Base-by-base conservation (phyloP, 2,888 invertebrate genomes). In the Rapana venosa region DNA sequence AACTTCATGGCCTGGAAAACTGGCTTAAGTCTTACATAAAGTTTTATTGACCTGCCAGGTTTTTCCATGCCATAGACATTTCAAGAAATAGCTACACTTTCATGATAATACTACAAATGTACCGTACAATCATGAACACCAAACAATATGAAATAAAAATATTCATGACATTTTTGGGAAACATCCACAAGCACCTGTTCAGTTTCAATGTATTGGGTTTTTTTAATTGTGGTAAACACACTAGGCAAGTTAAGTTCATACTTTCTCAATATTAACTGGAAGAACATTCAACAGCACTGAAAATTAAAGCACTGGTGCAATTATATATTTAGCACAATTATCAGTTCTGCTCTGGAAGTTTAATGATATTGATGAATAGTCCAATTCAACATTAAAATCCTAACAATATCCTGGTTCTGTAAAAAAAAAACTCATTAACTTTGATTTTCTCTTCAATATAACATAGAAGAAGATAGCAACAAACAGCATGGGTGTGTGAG, bases 261-360 rank as follows among this genome's bases (percentile, higher is more conserved):
- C 32, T 35, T 32, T 11, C 15, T 35, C 35, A 79, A 32, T 79
- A 15, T 35, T 1, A 17, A 35, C 35, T 35, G 79, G 74, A 74
- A 74, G 74, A 74, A n/a, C n/a, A n/a, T n/a, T 74, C 4, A 26
- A 26, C n/a, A 74, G n/a, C 74, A 74, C 26, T 74, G 74, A 74
- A n/a, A n/a, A 74, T 74, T 74, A 74, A 74, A 74, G n/a, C 74
- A 74, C 74, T 74, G 74, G 26, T 74, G n/a, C n/a, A 74, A 26
- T 74, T 11, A 5, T 8, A 47, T 47, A 47, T 47, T 8, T 47
- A 47, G 47, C 47, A 47, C 47, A 47, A 47, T 47, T 47, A 47
- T 47, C 47, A 2, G 8, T 47, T 47, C 47, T 47, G 47, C 47
- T 47, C 8, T 2, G 47, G 47, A 47, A 47, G 47, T 47, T 47